Evolutionary conservation across 2,888 invertebrate genomes (phyloP).

Genomic region (Drosophila engyochracea): DNA sequence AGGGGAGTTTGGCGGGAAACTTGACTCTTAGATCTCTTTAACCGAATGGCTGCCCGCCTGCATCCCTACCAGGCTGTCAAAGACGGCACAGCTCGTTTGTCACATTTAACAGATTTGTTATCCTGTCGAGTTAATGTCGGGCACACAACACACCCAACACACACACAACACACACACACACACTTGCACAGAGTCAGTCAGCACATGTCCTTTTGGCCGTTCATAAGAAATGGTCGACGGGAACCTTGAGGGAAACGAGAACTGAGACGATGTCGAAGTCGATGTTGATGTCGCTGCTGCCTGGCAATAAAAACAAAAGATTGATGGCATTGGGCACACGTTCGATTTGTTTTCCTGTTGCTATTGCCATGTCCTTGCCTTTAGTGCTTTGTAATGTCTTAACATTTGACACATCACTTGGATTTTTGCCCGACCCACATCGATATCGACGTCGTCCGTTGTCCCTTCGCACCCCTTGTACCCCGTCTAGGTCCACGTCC

Average conservation of each 20-base stretch:
- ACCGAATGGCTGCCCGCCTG: slow-evolving; percentile 18
- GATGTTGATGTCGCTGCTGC: slow-evolving; percentile 35
- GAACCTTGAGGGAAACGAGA: slow-evolving; percentile 46
- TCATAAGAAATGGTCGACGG: slow-evolving; percentile 68
- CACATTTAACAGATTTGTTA: slow-evolving; percentile 85
- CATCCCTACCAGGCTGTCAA: slow-evolving; percentile 64
- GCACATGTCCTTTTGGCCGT: slow-evolving; percentile 56
- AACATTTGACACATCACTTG: slow-evolving; percentile 84
- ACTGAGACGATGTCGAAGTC: slow-evolving; percentile 19
- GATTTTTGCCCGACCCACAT: slow-evolving; percentile 62
- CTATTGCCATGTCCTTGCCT: slow-evolving; percentile 69
- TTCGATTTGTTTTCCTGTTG: slow-evolving; percentile 82
- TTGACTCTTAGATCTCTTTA: slow-evolving; percentile 63
- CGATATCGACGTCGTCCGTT: slow-evolving; percentile 34
- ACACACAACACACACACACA: slow-evolving; percentile 29
- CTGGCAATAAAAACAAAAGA: slow-evolving; percentile 82
- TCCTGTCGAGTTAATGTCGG: slow-evolving; percentile 85
- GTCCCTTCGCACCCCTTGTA: slow-evolving; percentile 1
- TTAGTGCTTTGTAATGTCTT: slow-evolving; percentile 84
- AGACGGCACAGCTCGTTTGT: slow-evolving; percentile 83
- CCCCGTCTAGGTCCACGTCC: background rate
- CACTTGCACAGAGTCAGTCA: slow-evolving; percentile 27
- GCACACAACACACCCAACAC: slow-evolving; percentile 60
- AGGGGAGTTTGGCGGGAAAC: slow-evolving; percentile 52
- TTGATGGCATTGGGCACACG: slow-evolving; percentile 82